Evolutionary conservation across 2,797 vertebrate species (phyloP), one percentile per base, ranked within the genome.

Genomic region (Macroramphosus scolopax): DNA sequence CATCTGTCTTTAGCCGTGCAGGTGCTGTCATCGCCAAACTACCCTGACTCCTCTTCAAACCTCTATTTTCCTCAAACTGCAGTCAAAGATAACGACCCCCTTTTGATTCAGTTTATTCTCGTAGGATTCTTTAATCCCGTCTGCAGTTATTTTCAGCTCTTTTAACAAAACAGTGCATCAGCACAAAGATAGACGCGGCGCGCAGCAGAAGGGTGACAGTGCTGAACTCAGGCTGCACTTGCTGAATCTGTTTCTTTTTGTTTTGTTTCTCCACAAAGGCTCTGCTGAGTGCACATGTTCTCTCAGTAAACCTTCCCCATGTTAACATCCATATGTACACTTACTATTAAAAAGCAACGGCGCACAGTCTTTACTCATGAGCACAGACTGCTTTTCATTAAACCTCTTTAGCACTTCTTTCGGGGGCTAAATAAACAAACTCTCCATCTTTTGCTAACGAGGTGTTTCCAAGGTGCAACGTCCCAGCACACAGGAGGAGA

Each of bases 121-220:
- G 16, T 63, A 18, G 35, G 40, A 26, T 51, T 34, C 43, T 75
- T 65, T 53, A 35, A 56, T 56, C 51, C 42, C 11, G 40, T 57
- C 53, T 36, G 0, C 14, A 17, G 44, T 63, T 80, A 70, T 83
- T 81, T 80, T 60, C 17, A 22, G 53, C 40, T 42, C 30, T n/a
- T n/a, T 54, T 25, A 64, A 79, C 71, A 63, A 59, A 72, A 48
- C 34, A 12, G 14, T 5, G n/a, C 9, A 50, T 78, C 46, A 49
- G 64, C 50, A 57, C 37, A 37, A n/a, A n/a, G n/a, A n/a, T n/a
- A n/a, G n/a, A n/a, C n/a, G n/a, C n/a, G n/a, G 7, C 35, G 54
- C 46, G 35, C 29, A 30, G 25, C 22, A 13, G 3, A 45, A 31
- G 8, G 61, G 63, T 53, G 65, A 77, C 45, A 7, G 4, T 17